Base-by-base conservation (phyloP, 2,113 vertebrate species). In the Forbesichthys agassizii region DNA sequence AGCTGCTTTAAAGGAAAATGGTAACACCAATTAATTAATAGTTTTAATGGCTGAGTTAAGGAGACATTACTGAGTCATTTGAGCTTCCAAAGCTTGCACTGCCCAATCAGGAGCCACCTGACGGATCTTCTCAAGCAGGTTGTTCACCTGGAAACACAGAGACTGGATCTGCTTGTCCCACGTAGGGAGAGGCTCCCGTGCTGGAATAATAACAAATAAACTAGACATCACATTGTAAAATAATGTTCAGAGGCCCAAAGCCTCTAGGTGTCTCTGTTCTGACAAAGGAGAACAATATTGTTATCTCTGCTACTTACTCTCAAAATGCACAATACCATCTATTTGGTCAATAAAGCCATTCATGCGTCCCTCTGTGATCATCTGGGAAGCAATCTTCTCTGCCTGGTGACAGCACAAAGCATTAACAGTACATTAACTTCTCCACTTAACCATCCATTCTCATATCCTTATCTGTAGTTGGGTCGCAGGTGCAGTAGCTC, bases 151-250 rank as follows among this genome's bases (percentile, higher is more conserved):
- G 90, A 99, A 99, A 91, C 98, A 99, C 72, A 99, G 92, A 0
- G 98, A 99, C 78, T 99, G 98, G 83, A 98, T 99, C 89, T 99
- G 97, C 84, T 98, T 99, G 89, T 99, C 98, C 98, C 97, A 99
- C 0, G 97, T 99, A 2, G 98, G 97, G 69, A 99, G 93, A 7
- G 98, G 95, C 90, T 99, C 97, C n/a, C 98, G 95, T 3, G 97
- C 96, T 99, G 82, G 16, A 48, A 33, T 56, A 42, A 42, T 7
- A 42, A 42, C 5, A 42, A 42, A 42, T 42, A 42, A 52, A 52
- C 49, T 52, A 14, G 49, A 8, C 49, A 11, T 12, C 49, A 52
- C 49, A 11, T 52, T 52, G 13, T 52, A 9, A 11, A 49, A 10
- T 27, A 27, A 10, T 12, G 14, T 14, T 18, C 18, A 4, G 13